Base-by-base conservation (phyloP, 2,113 vertebrate genomes). In the Edolisoma coerulescens region DNA sequence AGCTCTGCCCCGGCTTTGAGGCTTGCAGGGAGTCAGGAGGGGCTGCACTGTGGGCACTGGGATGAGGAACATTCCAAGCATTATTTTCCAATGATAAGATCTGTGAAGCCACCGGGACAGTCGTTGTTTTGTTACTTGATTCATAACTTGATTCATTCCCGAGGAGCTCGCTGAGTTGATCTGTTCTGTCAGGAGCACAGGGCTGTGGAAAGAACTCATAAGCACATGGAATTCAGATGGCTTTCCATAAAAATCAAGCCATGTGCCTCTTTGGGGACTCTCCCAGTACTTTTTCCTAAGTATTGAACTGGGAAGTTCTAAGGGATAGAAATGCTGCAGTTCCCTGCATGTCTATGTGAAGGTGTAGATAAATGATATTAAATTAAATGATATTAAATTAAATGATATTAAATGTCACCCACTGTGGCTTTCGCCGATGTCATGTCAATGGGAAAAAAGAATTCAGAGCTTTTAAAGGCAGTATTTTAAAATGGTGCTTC, bases 61-160 rank as follows among this genome's bases (percentile, higher is more conserved):
- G 50, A 90, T 69, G 73, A 88, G 94, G 45, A 47, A 14, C 97
- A 94, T 97, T 97, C 95, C 97, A 91, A 33, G 16, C 65, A 4
- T 95, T 35, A 85, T 95, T 96, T 89, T 50, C 86, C 96, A 80
- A 9, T 39, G 96, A 87, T 93, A 91, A 95, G 67, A 95, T 92
- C 96, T 65, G 7, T 50, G 54, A 65, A 95, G 84, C 88, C 49
- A 26, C 70, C 11, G 39, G 88, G 95, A 93, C 95, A 53, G 88
- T 88, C 49, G 4, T 42, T 64, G 92, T 92, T 92, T 97, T 95
- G 54, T 93, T 79, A 30, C 54, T 68, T 42, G 92, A 89, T 95
- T 93, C 82, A 89, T 90, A 84, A 81, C 67, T 76, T 5, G 7
- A 27, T 75, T 92, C 10, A 30, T 87, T 91, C 85, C 80, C 78